Evolutionary conservation across 1,140 invertebrate genomes (phyloP).

Genomic region (Episyrphus balteatus): DNA sequence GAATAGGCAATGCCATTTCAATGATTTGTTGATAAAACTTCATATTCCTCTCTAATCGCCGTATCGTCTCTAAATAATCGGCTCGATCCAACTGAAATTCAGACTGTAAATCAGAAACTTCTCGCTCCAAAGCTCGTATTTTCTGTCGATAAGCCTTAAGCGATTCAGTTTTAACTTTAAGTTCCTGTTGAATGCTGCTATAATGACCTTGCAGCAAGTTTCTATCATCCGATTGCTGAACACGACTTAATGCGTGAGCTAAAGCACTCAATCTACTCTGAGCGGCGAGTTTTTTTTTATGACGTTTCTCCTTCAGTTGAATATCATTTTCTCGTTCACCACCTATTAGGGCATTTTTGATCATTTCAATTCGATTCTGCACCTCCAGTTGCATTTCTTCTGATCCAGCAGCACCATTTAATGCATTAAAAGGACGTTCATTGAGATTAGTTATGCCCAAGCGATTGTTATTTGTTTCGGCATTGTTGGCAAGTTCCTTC

Average conservation of each 20-base stretch:
- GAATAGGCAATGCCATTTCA: conserved; percentile 56
- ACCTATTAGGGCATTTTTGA: conserved; percentile 67
- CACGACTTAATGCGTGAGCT: conserved; percentile 51
- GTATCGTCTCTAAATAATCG: conserved; percentile 76
- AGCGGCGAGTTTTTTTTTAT: conserved; percentile 55
- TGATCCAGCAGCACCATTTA: neutral
- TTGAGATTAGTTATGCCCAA: neutral
- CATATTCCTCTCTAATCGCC: conserved; percentile 61
- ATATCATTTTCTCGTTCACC: conserved; percentile 66
- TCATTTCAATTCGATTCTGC: conserved; percentile 47
- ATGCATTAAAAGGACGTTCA: neutral
- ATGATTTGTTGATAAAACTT: conserved; percentile 59
- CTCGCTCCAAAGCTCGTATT: conserved; percentile 50
- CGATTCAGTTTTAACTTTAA: conserved; percentile 58
- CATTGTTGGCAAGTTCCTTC: neutral
- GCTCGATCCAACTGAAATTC: conserved; percentile 77
- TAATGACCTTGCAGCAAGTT: conserved; percentile 52
- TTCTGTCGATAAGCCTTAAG: conserved; percentile 58
- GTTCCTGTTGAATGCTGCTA: conserved; percentile 65
- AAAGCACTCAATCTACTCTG: conserved; percentile 55
- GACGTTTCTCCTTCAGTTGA: conserved; percentile 55
- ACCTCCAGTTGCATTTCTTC: conserved; percentile 30
- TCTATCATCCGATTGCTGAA: conserved; percentile 54
- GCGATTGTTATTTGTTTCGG: neutral
- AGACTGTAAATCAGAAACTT: conserved; percentile 67